Percentiles rank a stretch among this genome's conserved stretches.
Evolutionary conservation across 2,888 invertebrate species (phyloP).

Genomic region (Acanthosoma haemorrhoidale): DNA sequence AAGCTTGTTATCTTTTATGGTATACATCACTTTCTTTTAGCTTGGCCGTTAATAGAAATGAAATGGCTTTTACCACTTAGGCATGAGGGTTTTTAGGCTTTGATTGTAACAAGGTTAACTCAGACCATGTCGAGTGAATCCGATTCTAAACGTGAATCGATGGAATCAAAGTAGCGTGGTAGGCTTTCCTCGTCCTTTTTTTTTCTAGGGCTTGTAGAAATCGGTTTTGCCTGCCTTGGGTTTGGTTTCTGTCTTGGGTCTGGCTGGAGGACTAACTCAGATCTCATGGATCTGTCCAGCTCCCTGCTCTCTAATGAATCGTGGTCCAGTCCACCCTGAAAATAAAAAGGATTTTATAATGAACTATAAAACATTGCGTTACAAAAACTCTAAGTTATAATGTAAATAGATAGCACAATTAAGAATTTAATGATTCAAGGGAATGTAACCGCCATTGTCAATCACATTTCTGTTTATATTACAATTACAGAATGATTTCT

Average conservation of each 20-base stretch:
- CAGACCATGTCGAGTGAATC: constrained; percentile 21
- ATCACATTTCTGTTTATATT: no score
- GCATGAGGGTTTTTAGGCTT: no score
- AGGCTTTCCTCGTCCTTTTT: constrained; percentile 19
- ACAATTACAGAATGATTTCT: no score
- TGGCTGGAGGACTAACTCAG: background rate
- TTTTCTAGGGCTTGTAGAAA: background rate
- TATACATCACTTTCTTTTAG: background rate
- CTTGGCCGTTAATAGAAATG: background rate
- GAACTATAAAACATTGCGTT: no score
- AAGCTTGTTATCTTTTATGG: background rate
- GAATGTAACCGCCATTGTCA: no score
- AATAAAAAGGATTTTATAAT: no score
- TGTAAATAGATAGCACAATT: no score
- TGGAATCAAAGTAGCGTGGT: constrained; percentile 22
- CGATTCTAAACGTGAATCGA: constrained; percentile 3
- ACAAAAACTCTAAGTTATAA: no score
- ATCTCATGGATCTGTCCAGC: constrained; percentile 19
- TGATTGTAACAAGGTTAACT: no score
- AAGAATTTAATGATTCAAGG: no score
- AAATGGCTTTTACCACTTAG: background rate
- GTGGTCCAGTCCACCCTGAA: constrained; percentile 19
- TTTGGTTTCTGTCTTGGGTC: background rate
- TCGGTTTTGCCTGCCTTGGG: background rate
- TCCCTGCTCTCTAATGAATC: constrained; percentile 23